Conservation (phyloP, 2,113 vertebrate species). For the Campylomormyrus numenius region DNA sequence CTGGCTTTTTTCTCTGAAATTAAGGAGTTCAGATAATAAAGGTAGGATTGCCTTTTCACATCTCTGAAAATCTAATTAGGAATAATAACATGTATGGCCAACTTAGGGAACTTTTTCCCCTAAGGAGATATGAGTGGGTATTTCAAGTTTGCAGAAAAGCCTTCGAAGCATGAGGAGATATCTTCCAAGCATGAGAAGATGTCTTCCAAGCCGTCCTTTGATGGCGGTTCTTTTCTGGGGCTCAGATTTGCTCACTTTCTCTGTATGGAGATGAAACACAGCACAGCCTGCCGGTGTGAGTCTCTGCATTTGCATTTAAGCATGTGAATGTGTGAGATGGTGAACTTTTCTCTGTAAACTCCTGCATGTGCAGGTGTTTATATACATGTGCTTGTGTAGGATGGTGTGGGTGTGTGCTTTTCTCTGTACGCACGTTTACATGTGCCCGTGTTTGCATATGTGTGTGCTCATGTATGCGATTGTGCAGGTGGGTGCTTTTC, state of each 20-base stretch:
- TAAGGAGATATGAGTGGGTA: background rate
- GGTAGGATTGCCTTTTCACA: background rate
- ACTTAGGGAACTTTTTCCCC: background rate
- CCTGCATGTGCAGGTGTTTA: background rate
- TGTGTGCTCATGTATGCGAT: background rate
- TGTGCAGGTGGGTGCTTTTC: background rate
- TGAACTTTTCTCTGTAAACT: background rate
- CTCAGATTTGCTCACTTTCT: background rate
- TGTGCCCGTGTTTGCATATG: background rate
- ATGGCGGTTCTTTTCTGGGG: background rate
- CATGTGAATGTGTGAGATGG: background rate
- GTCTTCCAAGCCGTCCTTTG: background rate
- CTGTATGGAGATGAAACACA: background rate
- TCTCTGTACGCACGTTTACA: background rate
- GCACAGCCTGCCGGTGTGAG: background rate
- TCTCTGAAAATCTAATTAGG: background rate
- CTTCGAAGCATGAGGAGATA: background rate
- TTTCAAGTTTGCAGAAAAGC: background rate
- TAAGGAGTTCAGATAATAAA: background rate
- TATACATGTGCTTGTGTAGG: background rate
- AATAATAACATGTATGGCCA: background rate
- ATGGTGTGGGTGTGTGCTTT: background rate
- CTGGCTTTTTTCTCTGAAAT: background rate
- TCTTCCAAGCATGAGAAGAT: background rate
- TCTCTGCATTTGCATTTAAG: background rate